phyloP scores from a whole-genome alignment of 2,797 vertebrate species.

The Silurus lanzhouensis region DNA sequence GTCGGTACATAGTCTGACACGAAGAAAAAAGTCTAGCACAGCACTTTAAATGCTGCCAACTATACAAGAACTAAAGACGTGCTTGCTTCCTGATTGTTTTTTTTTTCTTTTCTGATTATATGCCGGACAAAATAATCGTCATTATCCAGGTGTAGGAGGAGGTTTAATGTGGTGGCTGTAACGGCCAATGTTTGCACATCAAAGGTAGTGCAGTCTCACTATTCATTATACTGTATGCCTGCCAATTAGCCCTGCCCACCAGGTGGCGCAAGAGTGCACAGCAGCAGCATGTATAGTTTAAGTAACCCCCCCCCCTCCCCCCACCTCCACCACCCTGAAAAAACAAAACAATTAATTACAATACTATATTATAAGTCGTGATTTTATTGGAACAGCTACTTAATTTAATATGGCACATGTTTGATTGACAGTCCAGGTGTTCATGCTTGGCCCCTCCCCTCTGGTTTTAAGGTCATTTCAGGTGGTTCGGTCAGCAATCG shows the following conservation, averaged over 20 bases:
- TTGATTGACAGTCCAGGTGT: background rate
- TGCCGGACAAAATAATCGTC: background rate
- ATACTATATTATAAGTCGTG: background rate
- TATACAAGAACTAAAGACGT: constrained; percentile 64
- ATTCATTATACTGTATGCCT: background rate
- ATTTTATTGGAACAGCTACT: background rate
- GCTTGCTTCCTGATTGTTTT: constrained; percentile 51
- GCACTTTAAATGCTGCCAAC: constrained; percentile 80
- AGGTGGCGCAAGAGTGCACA: too few species aligned
- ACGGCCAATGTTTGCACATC: background rate
- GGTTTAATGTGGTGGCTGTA: background rate
- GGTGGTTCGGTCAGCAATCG: constrained; percentile 50
- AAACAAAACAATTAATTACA: background rate
- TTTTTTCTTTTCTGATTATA: background rate
- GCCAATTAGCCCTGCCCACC: background rate
- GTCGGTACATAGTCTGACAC: constrained; percentile 61
- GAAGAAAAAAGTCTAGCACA: constrained; percentile 71
- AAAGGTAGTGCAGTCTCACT: background rate
- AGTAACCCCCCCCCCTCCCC: too few species aligned
- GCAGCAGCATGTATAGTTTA: background rate
- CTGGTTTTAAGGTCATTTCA: constrained; percentile 11
- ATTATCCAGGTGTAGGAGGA: background rate
- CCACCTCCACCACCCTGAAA: too few species aligned
- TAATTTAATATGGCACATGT: background rate
- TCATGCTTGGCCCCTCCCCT: background rate